Evolutionary conservation across 2,113 vertebrate genomes (phyloP), one percentile per base, ranked within the genome.

Genomic region (Acrocephalus arundinaceus): DNA sequence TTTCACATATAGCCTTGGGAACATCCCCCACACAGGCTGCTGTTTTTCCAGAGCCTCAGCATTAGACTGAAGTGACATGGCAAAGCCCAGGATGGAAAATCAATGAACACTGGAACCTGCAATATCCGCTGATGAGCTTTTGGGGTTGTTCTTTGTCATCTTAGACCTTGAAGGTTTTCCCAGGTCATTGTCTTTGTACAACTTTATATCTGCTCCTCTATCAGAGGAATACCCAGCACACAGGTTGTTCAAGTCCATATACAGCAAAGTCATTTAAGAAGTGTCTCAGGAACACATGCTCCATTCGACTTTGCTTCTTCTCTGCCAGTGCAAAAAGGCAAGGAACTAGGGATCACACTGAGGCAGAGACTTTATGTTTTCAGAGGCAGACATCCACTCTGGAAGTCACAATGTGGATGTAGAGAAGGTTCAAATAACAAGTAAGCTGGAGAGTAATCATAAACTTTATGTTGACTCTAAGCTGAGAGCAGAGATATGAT

Each of bases 1-100:
- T 90, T 89, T 82, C 18, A 37, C 27, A 62, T 37, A 23, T 1
- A 87, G 23, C n/a, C 20, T 68, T 61, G 31, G n/a, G 43, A 87
- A 39, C 31, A 37, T 15, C 20, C 10, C 2, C 0, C 7, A 19
- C 11, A 15, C 1, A 19, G 25, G 1, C 8, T 61, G 14, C 24
- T 51, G 9, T 8, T 84, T 67, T 77, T 70, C 62, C n/a, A 59
- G 45, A 65, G 19, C 18, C 33, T 75, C 15, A 20, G 33, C 13
- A 12, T 52, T 52, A 85, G 57, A 77, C 31, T 72, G 72, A 74
- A 16, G 20, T 33, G 43, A 39, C 21, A 30, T 41, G 51, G 22
- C 27, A 87, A 58, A 89, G 31, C 12, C 30, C 27, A 83, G 41
- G 62, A 33, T 11, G 7, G 20, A 65, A 87, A 95, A 72, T 62